A percentile compares a stretch with the other conserved stretches of the same genome.
Conservation (phyloP, 2,113 vertebrate species). For the Tylochromis polylepis region DNA sequence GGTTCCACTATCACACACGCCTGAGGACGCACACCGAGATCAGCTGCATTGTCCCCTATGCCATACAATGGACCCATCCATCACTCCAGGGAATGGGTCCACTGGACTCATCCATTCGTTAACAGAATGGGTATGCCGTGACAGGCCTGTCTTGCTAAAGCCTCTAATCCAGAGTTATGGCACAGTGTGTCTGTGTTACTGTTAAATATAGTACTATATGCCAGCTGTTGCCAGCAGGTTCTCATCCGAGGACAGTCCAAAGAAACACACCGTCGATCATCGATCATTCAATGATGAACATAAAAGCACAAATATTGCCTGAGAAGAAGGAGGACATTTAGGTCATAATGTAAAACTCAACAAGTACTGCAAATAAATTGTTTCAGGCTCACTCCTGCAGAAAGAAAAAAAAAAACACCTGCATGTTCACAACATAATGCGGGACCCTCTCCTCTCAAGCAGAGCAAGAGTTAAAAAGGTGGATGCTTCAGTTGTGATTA, state of each 20-base stretch:
- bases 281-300: not conserved
- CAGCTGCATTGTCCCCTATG: conserved; percentile 33
- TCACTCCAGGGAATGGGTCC: conserved; percentile 58
- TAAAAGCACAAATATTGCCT: not conserved
- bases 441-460: not conserved
- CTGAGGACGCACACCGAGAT: conserved; percentile 25
- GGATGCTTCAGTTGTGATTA: not conserved
- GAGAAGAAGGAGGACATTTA: not conserved
- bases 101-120: conserved; percentile 67
- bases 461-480: not conserved
- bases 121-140: conserved; percentile 55
- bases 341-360: not conserved
- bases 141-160: conserved; percentile 56
- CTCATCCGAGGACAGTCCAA: conserved; percentile 31
- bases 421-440: not conserved
- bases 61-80: conserved; percentile 51
- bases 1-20: conserved; percentile 39
- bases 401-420: not conserved
- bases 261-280: conserved; percentile 20
- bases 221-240: conserved; percentile 62
- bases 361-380: not conserved
- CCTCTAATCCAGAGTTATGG: conserved; percentile 69
- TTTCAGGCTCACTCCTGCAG: not conserved
- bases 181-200: conserved; percentile 55
- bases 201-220: conserved; percentile 54